Conservation (phyloP, 2,888 invertebrate genomes). For the Priapulus caudatus region DNA sequence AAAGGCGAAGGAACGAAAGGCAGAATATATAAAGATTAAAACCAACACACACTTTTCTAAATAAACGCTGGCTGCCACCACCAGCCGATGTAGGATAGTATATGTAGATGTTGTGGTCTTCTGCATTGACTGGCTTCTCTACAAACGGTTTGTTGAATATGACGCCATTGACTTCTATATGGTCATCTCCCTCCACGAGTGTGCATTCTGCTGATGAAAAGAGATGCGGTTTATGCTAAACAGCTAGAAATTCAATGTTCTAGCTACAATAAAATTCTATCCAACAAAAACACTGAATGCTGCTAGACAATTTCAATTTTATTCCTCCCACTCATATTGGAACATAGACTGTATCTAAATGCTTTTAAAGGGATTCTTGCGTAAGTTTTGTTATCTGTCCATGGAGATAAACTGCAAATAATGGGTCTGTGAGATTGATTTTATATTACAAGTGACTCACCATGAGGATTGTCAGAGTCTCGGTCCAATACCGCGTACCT, state of each 20-base stretch:
- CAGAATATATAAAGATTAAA: no score
- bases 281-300: no score
- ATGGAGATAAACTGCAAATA: no score
- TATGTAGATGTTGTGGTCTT: conserved; percentile 99
- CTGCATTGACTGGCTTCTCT: conserved; percentile 97
- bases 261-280: no score
- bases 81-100: conserved; percentile 97
- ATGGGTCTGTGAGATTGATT: no score
- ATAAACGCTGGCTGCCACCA: conserved; percentile 91
- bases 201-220: conserved; percentile 56
- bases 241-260: conserved; percentile 4
- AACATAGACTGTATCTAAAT: no score
- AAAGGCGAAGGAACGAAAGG: no score
- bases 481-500: conserved; percentile 91
- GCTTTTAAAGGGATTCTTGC: no score
- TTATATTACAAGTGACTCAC: no score
- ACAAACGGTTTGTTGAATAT: conserved; percentile 97
- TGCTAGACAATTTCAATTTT: no score
- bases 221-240: conserved; percentile 24
- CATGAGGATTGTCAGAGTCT: conserved; percentile 44
- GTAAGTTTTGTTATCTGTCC: no score
- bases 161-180: conserved; percentile 89
- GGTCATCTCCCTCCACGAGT: conserved; percentile 86
- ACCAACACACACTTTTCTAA: conserved; percentile 81
- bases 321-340: no score